Conservation (phyloP, 2,797 vertebrate species). For the Aythya fuligula region DNA sequence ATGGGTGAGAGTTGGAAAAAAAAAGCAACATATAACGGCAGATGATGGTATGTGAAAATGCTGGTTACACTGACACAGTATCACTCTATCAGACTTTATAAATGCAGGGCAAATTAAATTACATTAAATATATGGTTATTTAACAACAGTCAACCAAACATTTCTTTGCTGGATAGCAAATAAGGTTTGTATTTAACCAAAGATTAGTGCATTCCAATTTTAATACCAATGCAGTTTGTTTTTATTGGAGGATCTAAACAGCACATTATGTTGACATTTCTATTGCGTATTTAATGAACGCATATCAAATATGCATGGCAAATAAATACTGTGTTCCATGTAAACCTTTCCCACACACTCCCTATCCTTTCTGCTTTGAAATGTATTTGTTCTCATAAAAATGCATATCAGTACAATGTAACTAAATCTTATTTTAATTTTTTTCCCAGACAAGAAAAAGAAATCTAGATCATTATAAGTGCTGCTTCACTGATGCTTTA, state of each 20-base stretch:
- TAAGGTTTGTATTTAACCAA: slow-evolving; percentile 76
- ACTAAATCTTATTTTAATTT: slow-evolving; percentile 69
- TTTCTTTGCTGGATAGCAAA: slow-evolving; percentile 73
- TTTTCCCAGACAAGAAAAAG: slow-evolving; percentile 53
- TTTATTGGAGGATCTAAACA: slow-evolving; percentile 78
- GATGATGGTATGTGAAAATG: slow-evolving; percentile 24
- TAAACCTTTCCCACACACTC: slow-evolving; percentile 60
- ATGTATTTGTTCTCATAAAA: slow-evolving; percentile 75
- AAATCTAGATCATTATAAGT: slow-evolving; percentile 47
- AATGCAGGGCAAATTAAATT: slow-evolving; percentile 78
- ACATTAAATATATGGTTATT: slow-evolving; percentile 77
- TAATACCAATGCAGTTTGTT: slow-evolving; percentile 74
- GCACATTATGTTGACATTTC: slow-evolving; percentile 82
- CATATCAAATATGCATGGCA: slow-evolving; percentile 83
- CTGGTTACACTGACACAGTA: slow-evolving; percentile 23
- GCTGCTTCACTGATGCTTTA: not conserved
- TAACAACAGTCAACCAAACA: slow-evolving; percentile 76
- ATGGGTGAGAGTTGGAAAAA: slow-evolving; percentile 10
- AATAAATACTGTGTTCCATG: slow-evolving; percentile 78
- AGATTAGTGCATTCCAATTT: slow-evolving; percentile 73
- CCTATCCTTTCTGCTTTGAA: slow-evolving; percentile 63
- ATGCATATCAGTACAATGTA: slow-evolving; percentile 49
- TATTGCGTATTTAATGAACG: slow-evolving; percentile 79
- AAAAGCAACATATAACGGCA: not conserved
- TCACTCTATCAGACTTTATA: slow-evolving; percentile 52